Evolutionary conservation across 2,113 vertebrate genomes (phyloP).

Genomic region (Thermophis baileyi): DNA sequence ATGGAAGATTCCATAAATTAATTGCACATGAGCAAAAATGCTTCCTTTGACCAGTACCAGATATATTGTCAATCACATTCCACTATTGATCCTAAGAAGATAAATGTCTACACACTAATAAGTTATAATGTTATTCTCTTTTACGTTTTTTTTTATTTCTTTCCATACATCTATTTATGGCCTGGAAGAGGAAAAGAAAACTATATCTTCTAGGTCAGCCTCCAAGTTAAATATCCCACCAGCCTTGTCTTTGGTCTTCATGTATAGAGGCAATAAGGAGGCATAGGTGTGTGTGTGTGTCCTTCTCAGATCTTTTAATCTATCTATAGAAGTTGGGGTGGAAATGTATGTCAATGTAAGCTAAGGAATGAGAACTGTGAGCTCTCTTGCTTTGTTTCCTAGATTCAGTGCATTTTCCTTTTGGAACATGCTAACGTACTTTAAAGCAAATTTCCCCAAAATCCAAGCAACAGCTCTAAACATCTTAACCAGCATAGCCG

Average conservation of each 20-base stretch:
- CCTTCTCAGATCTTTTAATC: background rate
- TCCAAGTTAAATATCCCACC: background rate
- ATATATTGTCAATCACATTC: background rate
- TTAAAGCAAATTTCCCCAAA: background rate
- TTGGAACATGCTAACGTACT: background rate
- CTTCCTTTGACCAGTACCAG: background rate
- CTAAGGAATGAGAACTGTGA: background rate
- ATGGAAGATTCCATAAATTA: background rate
- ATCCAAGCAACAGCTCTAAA: background rate
- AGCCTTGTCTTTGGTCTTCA: background rate
- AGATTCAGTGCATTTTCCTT: background rate
- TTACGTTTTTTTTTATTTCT: background rate
- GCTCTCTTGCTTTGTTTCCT: background rate
- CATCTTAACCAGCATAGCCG: background rate
- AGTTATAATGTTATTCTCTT: background rate
- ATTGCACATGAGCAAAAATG: background rate
- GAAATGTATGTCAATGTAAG: background rate
- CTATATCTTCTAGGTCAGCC: background rate
- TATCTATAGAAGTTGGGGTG: background rate
- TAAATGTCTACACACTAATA: background rate
- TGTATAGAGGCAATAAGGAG: background rate
- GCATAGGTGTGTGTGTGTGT: background rate
- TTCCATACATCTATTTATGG: background rate
- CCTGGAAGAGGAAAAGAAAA: background rate
- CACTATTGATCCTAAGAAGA: background rate